A percentile compares a stretch with the other conserved stretches of the same genome.
These are phyloP conservation scores for Threskiornis aethiopicus DNA, from an alignment of 2,797 vertebrate genomes.

Conservation along the genomic window DNA sequence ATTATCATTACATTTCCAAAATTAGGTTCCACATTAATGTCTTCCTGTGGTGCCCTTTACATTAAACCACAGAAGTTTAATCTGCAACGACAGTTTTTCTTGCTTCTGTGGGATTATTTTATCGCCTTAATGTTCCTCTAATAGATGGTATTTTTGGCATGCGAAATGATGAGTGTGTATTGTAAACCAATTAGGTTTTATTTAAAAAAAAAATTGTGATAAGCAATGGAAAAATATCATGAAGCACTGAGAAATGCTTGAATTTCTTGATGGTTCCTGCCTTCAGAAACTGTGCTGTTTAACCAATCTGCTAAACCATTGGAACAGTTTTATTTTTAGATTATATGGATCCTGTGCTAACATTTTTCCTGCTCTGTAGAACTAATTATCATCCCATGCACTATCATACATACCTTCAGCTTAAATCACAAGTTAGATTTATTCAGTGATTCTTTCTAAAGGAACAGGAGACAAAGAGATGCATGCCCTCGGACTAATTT, in stretches of 20 bases:
- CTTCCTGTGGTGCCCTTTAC: conserved; percentile 36
- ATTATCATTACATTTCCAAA: background rate
- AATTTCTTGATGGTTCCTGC: conserved; percentile 9
- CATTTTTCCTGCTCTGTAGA: background rate
- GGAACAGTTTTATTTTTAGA: conserved; percentile 18
- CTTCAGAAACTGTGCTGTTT: background rate
- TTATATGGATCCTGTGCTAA: background rate
- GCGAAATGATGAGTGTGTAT: conserved; percentile 6
- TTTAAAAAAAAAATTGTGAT: background rate
- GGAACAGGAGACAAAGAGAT: background rate
- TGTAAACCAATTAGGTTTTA: conserved; percentile 57
- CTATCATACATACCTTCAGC: background rate
- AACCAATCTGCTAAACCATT: background rate
- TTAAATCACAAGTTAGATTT: conserved; percentile 17
- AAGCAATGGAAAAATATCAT: conserved; percentile 32
- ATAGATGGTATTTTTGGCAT: background rate
- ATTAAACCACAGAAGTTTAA: conserved; percentile 21
- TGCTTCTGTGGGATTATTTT: conserved; percentile 35
- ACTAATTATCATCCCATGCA: background rate
- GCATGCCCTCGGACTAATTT: background rate
- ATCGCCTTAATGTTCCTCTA: background rate
- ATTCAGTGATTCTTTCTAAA: conserved; percentile 6
- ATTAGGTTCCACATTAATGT: conserved; percentile 31
- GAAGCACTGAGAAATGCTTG: conserved; percentile 30
- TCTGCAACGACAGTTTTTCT: background rate